These are phyloP conservation scores for Syrrhaptes paradoxus DNA, from an alignment of 2,113 vertebrate species.

Conservation along the genomic window DNA sequence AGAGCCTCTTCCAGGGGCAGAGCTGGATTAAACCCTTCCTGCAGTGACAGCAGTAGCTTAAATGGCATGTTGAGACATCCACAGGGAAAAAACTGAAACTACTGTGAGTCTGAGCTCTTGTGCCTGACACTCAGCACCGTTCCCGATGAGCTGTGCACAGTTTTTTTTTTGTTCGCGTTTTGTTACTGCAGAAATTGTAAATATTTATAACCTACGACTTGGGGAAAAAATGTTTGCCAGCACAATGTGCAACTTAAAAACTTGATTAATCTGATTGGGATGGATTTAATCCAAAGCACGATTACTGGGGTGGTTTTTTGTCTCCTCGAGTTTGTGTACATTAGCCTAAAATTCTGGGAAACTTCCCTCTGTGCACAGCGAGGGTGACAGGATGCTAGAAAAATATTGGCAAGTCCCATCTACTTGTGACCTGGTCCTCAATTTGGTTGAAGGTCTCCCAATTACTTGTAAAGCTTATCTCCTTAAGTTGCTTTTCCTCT, in stretches of 20 bases:
- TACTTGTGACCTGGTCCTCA: background rate
- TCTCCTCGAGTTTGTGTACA: constrained; percentile 13
- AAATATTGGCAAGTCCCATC: constrained; percentile 15
- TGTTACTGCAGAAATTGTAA: constrained; percentile 33
- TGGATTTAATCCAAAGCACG: constrained; percentile 13
- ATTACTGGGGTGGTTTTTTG: background rate
- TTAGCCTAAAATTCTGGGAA: constrained; percentile 46
- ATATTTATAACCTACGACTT: constrained; percentile 47
- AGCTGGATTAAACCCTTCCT: background rate
- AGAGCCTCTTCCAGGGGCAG: background rate
- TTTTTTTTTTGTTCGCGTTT: background rate
- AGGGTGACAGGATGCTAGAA: constrained; percentile 18
- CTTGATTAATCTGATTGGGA: background rate
- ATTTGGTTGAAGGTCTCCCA: constrained; percentile 13
- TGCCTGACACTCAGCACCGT: background rate
- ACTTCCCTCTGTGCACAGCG: accelerated
- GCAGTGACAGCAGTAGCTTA: accelerated
- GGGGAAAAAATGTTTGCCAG: background rate
- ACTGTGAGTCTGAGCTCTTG: background rate
- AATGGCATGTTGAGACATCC: background rate
- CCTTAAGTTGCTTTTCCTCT: constrained; percentile 16
- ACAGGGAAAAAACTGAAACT: accelerated
- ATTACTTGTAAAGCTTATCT: constrained; percentile 45
- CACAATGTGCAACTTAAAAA: background rate
- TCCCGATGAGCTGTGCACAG: background rate